phyloP scores from a whole-genome alignment of 1,140 invertebrate genomes.

The Listronotus bonariensis region DNA sequence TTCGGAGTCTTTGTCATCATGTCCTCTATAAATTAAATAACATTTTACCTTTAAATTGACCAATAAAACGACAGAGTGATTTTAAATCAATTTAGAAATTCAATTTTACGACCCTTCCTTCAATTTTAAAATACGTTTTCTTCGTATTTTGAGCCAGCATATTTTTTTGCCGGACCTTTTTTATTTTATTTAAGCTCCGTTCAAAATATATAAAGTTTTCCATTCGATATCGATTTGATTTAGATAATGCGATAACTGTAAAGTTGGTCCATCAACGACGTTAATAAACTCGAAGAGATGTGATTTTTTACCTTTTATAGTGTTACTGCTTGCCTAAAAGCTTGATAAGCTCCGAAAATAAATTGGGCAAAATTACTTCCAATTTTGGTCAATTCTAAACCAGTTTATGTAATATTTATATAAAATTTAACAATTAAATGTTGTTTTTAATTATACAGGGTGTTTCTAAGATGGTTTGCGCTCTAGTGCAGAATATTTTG shows the following conservation, averaged over 20 bases:
- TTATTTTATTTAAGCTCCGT: slow-evolving; percentile 9
- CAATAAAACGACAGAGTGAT: slow-evolving; percentile 10
- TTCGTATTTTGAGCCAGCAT: slow-evolving; percentile 6
- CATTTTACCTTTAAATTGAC: slow-evolving; percentile 5
- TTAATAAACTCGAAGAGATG: slow-evolving; percentile 3
- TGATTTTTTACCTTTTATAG: slow-evolving; percentile 16
- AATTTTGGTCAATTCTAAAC: no score
- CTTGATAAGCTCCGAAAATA: no score
- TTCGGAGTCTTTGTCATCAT: neutral
- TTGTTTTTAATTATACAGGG: no score
- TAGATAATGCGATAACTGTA: slow-evolving; percentile 14
- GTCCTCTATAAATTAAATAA: slow-evolving; percentile 3
- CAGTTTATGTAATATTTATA: no score
- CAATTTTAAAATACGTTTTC: slow-evolving; percentile 16
- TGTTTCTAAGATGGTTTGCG: no score
- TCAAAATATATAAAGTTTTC: slow-evolving; percentile 11
- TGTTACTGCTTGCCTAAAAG: neutral
- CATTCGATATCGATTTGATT: slow-evolving; percentile 15
- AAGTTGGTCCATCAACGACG: slow-evolving; percentile 9
- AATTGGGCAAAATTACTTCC: neutral
- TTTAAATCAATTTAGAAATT: slow-evolving; percentile 11
- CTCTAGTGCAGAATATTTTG: no score
- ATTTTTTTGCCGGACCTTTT: neutral
- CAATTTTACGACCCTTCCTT: slow-evolving; percentile 9
- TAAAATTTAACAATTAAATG: no score